Base-by-base conservation (phyloP, 2,113 vertebrate species). In the Taurulus bubalis region DNA sequence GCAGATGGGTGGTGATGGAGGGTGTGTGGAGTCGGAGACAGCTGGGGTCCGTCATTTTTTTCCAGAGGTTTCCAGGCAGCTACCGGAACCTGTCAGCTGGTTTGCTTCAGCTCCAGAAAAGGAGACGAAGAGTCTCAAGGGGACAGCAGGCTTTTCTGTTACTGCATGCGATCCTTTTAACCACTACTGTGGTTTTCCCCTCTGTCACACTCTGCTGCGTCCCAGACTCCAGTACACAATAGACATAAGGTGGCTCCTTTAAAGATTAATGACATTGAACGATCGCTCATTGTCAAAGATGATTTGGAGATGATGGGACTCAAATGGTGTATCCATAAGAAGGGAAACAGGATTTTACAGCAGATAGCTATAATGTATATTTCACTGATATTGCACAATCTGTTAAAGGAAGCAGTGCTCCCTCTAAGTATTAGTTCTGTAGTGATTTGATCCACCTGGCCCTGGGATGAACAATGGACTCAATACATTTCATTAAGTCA, bases 401-500 rank as follows among this genome's bases (percentile, higher is more conserved):
- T 51, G 56, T 56, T 76, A 49, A 74, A 45, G 47, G 47, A 79
- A 80, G 45, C 28, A 15, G 8, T 3, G 11, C 22, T 75, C 12
- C 36, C 66, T 73, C n/a, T 49, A 30, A 87, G 84, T 85, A 85
- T 90, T 75, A 73, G 74, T 86, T 88, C 77, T 77, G 71, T 67
- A 75, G 40, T 26, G 79, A 86, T 85, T 85, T 81, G 51, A 90
- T 76, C 36, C 51, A 58, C 58, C 38, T 72, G 20, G 71, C 65
- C 24, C 4, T 4, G 9, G 34, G 64, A 80, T 87, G 88, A 92
- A 82, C 76, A 84, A 90, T 89, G 72, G 77, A 22, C 73, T 78
- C 89, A 75, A 87, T 87, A 76, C 87, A 53, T 89, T 89, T 91
- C 42, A 90, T 92, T 83, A 87, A 86, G 63, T 79, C 59, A 55